Conservation (phyloP, 2,888 invertebrate genomes). For the Drosophila cracens region DNA sequence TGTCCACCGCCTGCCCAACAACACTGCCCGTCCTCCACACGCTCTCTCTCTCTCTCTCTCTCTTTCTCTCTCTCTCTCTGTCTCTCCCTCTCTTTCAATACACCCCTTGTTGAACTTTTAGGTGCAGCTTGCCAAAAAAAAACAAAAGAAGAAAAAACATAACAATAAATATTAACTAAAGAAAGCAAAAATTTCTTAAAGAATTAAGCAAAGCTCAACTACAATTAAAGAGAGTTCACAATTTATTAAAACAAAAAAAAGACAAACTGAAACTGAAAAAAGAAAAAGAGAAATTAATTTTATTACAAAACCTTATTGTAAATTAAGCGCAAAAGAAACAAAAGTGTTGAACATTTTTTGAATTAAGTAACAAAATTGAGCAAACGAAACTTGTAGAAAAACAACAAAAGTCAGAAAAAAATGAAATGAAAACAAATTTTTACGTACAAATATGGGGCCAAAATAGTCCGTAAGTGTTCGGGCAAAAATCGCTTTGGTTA, state of each 20-base stretch:
- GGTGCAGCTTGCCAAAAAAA: constrained; percentile 66
- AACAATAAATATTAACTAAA: constrained; percentile 32
- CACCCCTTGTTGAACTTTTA: constrained; percentile 61
- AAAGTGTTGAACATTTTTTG: constrained; percentile 49
- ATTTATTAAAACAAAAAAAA: constrained; percentile 19
- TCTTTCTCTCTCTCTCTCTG: constrained; percentile 6
- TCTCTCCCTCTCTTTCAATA: constrained; percentile 14
- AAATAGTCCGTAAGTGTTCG: constrained; percentile 85
- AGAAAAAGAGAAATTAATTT: constrained; percentile 34
- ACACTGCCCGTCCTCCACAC: constrained; percentile 10
- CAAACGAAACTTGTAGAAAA: constrained; percentile 72
- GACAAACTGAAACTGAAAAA: constrained; percentile 25
- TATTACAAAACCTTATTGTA: constrained; percentile 83
- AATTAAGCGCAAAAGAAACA: constrained; percentile 69
- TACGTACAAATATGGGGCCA: constrained; percentile 82
- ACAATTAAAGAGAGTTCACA: constrained; percentile 25
- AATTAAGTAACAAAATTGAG: constrained; percentile 43
- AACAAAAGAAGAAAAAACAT: constrained; percentile 23
- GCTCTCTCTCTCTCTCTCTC: neutral
- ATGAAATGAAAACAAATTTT: constrained; percentile 32
- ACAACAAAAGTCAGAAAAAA: constrained; percentile 69
- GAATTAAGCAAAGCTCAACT: constrained; percentile 23
- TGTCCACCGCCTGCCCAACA: constrained; percentile 13
- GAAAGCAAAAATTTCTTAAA: constrained; percentile 21
- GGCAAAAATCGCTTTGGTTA: constrained; percentile 85